A percentile compares a stretch with the other conserved stretches of the same genome.
Conservation (phyloP, 2,797 vertebrate genomes). For the Corythornis leucogaster region DNA sequence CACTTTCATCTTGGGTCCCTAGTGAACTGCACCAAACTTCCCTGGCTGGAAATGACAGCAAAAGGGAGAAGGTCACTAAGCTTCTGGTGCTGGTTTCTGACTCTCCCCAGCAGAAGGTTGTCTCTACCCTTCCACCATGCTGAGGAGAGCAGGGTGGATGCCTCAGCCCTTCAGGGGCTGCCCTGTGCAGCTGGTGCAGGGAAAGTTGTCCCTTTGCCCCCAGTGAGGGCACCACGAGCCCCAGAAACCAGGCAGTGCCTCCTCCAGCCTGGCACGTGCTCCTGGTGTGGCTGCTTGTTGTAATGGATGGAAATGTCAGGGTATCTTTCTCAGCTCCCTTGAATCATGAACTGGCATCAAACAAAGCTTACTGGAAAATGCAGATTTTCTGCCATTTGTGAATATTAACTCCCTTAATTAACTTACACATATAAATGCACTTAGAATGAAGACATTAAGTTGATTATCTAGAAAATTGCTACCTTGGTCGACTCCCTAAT, state of each 20-base stretch:
- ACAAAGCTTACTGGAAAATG: slow-evolving; percentile 64
- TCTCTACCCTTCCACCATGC: not conserved
- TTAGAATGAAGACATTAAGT: slow-evolving; percentile 80
- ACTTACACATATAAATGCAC: slow-evolving; percentile 71
- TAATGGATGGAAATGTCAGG: not conserved
- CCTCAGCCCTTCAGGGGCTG: not conserved
- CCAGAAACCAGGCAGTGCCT: not conserved
- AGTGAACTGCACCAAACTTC: not conserved
- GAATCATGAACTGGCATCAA: slow-evolving; percentile 52
- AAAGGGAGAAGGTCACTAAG: not conserved
- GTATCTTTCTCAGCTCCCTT: slow-evolving; percentile 23
- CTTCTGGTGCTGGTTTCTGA: not conserved
- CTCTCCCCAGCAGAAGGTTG: not conserved
- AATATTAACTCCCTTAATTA: slow-evolving; percentile 82
- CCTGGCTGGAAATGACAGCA: not conserved
- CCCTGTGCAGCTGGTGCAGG: not conserved
- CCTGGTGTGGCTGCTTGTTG: not conserved
- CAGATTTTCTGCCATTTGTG: slow-evolving; percentile 77
- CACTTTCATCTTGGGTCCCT: not conserved
- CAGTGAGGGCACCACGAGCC: not conserved
- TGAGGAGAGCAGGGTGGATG: not conserved
- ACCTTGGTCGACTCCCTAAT: slow-evolving; percentile 74
- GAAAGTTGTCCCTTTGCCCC: not conserved
- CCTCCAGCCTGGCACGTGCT: not conserved
- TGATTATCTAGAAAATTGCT: slow-evolving; percentile 83